phyloP scores from a whole-genome alignment of 2,888 invertebrate species.

The Octodonta nipae region DNA sequence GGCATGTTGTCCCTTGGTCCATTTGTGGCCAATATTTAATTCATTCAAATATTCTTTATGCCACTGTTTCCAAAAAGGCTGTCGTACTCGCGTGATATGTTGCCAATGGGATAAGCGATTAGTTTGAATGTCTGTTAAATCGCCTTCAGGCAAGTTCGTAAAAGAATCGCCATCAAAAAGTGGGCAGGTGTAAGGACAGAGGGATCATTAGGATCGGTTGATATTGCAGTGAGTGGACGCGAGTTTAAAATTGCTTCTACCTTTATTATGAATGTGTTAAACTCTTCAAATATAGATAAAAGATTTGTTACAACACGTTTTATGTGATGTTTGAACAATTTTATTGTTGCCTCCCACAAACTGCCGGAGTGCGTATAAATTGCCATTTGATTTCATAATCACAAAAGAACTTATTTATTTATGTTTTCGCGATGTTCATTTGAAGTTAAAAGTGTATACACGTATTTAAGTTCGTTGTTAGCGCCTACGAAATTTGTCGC shows the following conservation, averaged over 20 bases:
- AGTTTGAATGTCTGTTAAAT: background rate
- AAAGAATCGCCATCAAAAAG: constrained; percentile 1
- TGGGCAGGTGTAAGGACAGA: constrained; percentile 5
- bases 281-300: background rate
- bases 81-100: background rate
- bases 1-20: background rate
- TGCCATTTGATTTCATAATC: constrained; percentile 2
- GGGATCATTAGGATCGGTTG: constrained; percentile 1
- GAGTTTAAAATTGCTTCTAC: background rate
- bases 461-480: background rate
- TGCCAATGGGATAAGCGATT: background rate
- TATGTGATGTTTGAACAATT: background rate
- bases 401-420: background rate
- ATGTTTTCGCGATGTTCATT: no score
- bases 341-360: background rate
- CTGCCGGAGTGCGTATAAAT: background rate
- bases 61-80: background rate
- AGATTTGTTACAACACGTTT: background rate
- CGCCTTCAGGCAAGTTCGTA: background rate
- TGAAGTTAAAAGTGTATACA: background rate
- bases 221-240: background rate
- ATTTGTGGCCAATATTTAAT: background rate
- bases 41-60: constrained; percentile 1
- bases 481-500: background rate
- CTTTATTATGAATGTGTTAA: background rate